phyloP scores from a whole-genome alignment of 37 sponge, comb jelly and placozoan genomes.

The Corticium candelabrum region DNA sequence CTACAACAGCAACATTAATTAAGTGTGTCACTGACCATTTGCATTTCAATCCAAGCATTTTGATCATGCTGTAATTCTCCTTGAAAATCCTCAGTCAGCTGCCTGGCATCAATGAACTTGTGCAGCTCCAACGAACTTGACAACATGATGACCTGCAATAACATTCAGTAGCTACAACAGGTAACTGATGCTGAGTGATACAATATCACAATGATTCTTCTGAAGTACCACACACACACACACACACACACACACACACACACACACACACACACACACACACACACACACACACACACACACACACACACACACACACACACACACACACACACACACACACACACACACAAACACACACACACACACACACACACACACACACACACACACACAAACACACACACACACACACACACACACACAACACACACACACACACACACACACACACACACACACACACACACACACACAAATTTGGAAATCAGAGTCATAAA shows the following conservation, averaged over 20 bases:
- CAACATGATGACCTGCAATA: slow-evolving; percentile 29
- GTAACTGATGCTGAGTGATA: slow-evolving; percentile 12
- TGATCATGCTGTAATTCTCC: not conserved
- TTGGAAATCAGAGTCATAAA: not conserved
- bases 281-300: slow-evolving; percentile 5
- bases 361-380: no score
- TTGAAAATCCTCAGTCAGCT: not conserved
- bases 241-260: not conserved
- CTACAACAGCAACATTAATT: not conserved
- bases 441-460: not conserved
- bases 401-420: no score
- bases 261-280: not conserved
- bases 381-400: no score
- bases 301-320: not conserved
- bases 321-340: not conserved
- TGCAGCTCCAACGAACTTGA: not conserved
- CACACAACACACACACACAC: no score
- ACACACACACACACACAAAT: not conserved
- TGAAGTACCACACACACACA: not conserved
- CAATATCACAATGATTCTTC: not conserved
- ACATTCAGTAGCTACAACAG: slow-evolving; percentile 34
- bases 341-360: no score
- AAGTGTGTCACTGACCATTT: not conserved
- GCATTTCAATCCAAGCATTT: not conserved
- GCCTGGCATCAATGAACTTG: not conserved